These are phyloP conservation scores for Brotula barbata DNA, from an alignment of 2,797 vertebrate species.

Conservation along the genomic window DNA sequence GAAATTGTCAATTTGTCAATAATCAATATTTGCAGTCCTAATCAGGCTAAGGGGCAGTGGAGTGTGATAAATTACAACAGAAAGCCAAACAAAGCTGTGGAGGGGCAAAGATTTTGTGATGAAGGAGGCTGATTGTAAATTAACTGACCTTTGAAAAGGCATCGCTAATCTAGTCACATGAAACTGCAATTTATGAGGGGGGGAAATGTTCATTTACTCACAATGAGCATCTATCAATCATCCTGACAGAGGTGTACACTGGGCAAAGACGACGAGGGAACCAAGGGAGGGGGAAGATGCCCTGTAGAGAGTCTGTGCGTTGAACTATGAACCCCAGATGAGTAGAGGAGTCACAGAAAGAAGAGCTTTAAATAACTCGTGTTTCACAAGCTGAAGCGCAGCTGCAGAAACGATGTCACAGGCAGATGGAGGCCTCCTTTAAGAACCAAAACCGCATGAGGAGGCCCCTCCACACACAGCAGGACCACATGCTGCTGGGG, in stretches of 20 bases:
- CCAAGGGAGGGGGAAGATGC: constrained; percentile 43
- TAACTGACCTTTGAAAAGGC: constrained; percentile 76
- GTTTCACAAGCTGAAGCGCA: constrained; percentile 50
- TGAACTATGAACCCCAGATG: constrained; percentile 57
- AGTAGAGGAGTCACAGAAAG: constrained; percentile 28
- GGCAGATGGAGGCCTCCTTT: constrained; percentile 65
- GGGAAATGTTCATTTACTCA: constrained; percentile 75
- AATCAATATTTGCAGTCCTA: too few relatives aligned
- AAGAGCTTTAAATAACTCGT: constrained; percentile 58
- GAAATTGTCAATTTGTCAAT: too few relatives aligned
- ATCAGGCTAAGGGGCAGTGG: background rate
- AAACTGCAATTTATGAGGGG: constrained; percentile 78
- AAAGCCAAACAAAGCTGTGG: constrained; percentile 60
- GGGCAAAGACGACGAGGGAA: constrained; percentile 61
- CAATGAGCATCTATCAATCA: constrained; percentile 78
- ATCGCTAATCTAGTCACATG: constrained; percentile 78
- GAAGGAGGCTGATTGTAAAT: constrained; percentile 66
- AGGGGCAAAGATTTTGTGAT: constrained; percentile 18
- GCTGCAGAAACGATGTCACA: constrained; percentile 56
- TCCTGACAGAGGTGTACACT: constrained; percentile 68
- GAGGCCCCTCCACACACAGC: too few relatives aligned
- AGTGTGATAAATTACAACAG: constrained; percentile 41
- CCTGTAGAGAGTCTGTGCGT: constrained; percentile 40
- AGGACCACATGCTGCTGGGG: too few relatives aligned
- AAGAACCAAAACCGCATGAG: constrained; percentile 53